Evolutionary conservation across 2,888 invertebrate genomes (phyloP), one percentile per base, ranked within the genome.

Genomic region (Xylota sylvarum): DNA sequence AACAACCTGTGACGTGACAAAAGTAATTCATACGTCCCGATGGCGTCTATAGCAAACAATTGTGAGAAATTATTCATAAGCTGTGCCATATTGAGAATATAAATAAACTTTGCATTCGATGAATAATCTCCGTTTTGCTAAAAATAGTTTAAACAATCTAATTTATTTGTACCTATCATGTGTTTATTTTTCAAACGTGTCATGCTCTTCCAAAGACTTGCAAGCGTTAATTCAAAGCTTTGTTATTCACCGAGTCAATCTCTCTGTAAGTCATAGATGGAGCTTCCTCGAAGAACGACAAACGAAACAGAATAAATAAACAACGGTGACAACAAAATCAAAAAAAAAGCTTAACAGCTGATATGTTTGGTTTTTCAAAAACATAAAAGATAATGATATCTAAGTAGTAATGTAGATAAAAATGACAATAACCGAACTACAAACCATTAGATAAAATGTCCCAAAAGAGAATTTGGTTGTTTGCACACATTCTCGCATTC

Each of bases 21-120:
- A 76, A 43, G 48, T 76, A 52, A 62, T 65, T n/a, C 65, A 85
- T 81, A 81, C 81, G 85, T 35, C 81, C 65, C 81, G 30, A 32
- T 85, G 74, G 80, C 84, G 80, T 72, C 85, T 62, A 55, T 17
- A 60, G 27, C 48, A 37, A 37, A 10, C 37, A 35, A 17, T 67
- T 52, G 62, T 32, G 48, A 50, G 40, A 69, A 80, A 64, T 64
- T 70, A 32, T 70, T 60, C 32, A 48, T 64, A 69, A 79, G 35
- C 58, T 46, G 12, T 6, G 58, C 1, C 43, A 46, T 6, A 43
- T 19, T 40, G 17, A 9, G 17, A 55, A 32, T 46, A 19, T 19
- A 70, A 70, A 70, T 56, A 35, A 4, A 10, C 19, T 40, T 7
- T 37, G 37, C 52, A 55, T 43, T 52, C 55, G 17, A 52, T 70